phyloP scores from a whole-genome alignment of 2,113 vertebrate species.

The Hippoglossus stenolepis region DNA sequence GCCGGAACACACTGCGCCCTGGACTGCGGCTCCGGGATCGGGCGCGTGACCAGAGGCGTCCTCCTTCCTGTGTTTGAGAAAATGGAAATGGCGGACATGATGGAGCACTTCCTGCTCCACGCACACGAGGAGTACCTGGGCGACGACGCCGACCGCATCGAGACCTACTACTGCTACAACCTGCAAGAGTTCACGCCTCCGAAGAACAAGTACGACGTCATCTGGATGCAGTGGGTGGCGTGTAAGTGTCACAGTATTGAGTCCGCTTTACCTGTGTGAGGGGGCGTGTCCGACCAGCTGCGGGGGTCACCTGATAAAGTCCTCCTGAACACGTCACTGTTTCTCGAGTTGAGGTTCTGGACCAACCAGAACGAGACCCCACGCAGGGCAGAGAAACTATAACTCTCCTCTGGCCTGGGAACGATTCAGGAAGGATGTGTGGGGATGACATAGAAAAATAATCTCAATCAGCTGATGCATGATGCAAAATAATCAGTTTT shows the following conservation, averaged over 20 bases:
- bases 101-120: constrained; percentile 91
- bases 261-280: too few species aligned
- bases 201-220: constrained; percentile 89
- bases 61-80: constrained; percentile 91
- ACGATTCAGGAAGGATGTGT: too few species aligned
- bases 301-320: too few species aligned
- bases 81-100: constrained; percentile 95
- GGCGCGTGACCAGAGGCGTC: constrained; percentile 92
- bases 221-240: constrained; percentile 99
- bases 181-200: constrained; percentile 91
- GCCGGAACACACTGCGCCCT: constrained; percentile 88
- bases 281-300: too few species aligned
- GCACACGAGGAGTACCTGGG: constrained; percentile 91
- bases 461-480: too few species aligned
- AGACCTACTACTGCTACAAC: constrained; percentile 91
- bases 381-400: too few species aligned
- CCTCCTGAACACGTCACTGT: too few species aligned
- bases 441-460: too few species aligned
- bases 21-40: constrained; percentile 95
- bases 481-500: too few species aligned
- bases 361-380: too few species aligned
- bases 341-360: too few species aligned
- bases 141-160: constrained; percentile 85
- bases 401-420: too few species aligned
- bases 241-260: constrained; percentile 83